phyloP scores from a whole-genome alignment of 1,140 invertebrate genomes.

The Danaus plexippus region DNA sequence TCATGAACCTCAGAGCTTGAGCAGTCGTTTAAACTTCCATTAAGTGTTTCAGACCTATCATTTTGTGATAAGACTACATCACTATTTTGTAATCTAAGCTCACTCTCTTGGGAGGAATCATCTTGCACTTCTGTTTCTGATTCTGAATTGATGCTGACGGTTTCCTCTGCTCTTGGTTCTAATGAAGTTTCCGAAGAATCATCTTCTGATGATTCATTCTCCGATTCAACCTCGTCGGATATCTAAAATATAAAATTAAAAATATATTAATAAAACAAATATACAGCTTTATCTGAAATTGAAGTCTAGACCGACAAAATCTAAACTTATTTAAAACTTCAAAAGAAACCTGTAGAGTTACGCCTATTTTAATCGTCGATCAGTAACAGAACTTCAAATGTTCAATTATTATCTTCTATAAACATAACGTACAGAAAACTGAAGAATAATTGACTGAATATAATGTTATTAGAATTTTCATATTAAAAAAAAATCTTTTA shows the following conservation, averaged over 20 bases:
- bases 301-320: too few species aligned
- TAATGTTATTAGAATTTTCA: too few species aligned
- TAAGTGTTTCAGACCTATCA: constrained; percentile 23
- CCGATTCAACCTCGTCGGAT: constrained; percentile 28
- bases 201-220: constrained; percentile 30
- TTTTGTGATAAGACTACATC: constrained; percentile 31
- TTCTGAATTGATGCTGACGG: constrained; percentile 39
- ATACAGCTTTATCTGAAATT: too few species aligned
- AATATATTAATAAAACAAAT: background rate
- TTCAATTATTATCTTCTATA: too few species aligned
- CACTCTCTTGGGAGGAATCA: constrained; percentile 31
- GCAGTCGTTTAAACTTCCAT: constrained; percentile 28
- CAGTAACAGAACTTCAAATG: too few species aligned
- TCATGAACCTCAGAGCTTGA: constrained; percentile 37
- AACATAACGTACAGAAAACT: too few species aligned
- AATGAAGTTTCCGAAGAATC: constrained; percentile 23
- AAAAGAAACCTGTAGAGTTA: too few species aligned
- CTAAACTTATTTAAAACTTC: too few species aligned
- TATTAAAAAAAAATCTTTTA: too few species aligned
- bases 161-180: constrained; percentile 32
- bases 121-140: constrained; percentile 31
- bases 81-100: constrained; percentile 27
- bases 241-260: constrained; percentile 24
- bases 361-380: too few species aligned
- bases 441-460: too few species aligned